Conservation (phyloP, 2,797 vertebrate species). For the Onychomys leucogaster region DNA sequence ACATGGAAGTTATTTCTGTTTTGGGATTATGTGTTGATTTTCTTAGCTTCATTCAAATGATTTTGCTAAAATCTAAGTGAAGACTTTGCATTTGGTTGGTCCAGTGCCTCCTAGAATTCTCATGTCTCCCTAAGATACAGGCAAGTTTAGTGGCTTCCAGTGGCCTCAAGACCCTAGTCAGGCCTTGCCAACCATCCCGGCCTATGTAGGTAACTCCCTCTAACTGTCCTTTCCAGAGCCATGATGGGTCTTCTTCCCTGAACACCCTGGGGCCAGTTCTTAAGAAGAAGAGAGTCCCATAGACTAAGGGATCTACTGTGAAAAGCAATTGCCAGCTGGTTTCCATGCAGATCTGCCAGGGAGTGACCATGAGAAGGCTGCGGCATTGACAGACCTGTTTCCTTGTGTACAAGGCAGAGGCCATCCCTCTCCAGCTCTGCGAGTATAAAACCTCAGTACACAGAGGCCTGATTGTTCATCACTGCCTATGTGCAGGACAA, state of each 20-base stretch:
- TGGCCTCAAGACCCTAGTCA: neutral
- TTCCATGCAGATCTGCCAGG: neutral
- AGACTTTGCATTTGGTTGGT: neutral
- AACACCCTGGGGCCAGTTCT: neutral
- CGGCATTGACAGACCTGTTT: neutral
- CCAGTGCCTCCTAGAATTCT: neutral
- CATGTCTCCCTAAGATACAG: neutral
- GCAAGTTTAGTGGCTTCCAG: neutral
- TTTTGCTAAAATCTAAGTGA: neutral
- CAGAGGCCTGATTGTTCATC: neutral
- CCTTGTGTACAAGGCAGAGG: neutral
- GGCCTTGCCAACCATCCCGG: neutral
- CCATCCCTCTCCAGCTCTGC: neutral
- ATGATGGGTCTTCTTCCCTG: neutral
- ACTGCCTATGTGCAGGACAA: neutral
- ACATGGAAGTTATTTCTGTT: neutral
- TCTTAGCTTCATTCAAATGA: neutral
- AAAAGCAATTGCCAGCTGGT: neutral
- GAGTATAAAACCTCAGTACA: neutral
- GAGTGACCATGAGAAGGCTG: neutral
- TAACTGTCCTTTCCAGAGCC: fast-evolving
- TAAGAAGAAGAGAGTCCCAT: neutral
- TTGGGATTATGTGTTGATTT: neutral
- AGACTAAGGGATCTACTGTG: neutral
- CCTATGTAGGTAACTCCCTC: no score